Evolutionary conservation across 2,113 vertebrate species (phyloP).

Genomic region (Sinosuthora webbiana): DNA sequence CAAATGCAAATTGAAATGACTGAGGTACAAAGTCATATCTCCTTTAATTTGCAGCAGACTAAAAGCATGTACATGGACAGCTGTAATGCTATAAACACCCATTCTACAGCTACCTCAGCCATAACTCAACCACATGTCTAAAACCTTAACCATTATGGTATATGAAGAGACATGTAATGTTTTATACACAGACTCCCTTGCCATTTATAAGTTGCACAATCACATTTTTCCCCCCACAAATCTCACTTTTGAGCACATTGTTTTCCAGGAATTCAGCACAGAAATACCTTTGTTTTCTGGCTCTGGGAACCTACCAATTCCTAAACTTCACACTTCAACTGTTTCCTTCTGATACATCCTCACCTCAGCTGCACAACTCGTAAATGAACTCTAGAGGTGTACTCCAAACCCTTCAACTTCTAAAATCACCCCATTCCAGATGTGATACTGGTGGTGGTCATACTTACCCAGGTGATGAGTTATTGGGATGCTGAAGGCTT

Average conservation of each 20-base stretch:
- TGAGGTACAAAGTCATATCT: neutral
- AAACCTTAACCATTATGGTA: neutral
- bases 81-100: neutral
- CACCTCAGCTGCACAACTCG: neutral
- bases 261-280: neutral
- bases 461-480: neutral
- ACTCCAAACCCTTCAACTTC: neutral
- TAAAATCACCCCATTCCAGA: neutral
- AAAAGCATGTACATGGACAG: neutral
- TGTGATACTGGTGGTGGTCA: neutral
- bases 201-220: neutral
- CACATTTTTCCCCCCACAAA: neutral
- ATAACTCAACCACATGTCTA: neutral
- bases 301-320: neutral
- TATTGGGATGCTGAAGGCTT: neutral
- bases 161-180: accelerated
- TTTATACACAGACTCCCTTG: neutral
- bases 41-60: neutral
- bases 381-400: neutral
- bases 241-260: neutral
- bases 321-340: neutral
- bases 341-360: neutral
- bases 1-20: neutral
- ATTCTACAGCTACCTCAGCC: neutral
- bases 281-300: neutral